phyloP scores from a whole-genome alignment of 2,888 invertebrate genomes.

The Eupithecia pulchellata region DNA sequence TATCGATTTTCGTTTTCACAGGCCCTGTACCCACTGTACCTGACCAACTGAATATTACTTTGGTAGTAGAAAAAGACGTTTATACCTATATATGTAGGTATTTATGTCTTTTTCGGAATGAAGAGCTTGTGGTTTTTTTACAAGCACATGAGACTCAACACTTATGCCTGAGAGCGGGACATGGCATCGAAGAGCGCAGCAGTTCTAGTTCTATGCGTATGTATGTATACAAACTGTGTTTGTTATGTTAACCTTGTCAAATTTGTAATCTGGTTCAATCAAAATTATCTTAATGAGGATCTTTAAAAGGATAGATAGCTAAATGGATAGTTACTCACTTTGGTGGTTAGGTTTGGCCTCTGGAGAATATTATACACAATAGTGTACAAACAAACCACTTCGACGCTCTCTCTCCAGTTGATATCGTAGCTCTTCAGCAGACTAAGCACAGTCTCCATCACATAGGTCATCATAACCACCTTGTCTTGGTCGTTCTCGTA shows the following conservation, averaged over 20 bases:
- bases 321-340: conserved; percentile 57
- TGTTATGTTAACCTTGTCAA: too few species aligned
- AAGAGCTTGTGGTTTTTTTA: too few species aligned
- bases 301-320: neutral
- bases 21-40: too few species aligned
- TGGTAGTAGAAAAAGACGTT: too few species aligned
- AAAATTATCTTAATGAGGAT: neutral
- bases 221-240: too few species aligned
- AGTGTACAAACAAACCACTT: conserved; percentile 88
- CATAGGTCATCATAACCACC: conserved; percentile 85
- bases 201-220: too few species aligned
- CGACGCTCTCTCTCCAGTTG: conserved; percentile 91
- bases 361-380: conserved; percentile 71
- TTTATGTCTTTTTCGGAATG: too few species aligned
- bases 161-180: too few species aligned
- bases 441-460: conserved; percentile 87
- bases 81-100: too few species aligned
- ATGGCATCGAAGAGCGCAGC: too few species aligned
- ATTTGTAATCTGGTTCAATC: neutral
- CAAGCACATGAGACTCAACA: too few species aligned
- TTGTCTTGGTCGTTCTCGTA: conserved; percentile 66
- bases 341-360: conserved; percentile 68
- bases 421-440: conserved; percentile 89
- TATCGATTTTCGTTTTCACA: neutral
- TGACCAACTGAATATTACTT: too few species aligned